Evolutionary conservation across 2,888 invertebrate species (phyloP), one percentile per base, ranked within the genome.

Genomic region (Hirtodrosophila alboralis): DNA sequence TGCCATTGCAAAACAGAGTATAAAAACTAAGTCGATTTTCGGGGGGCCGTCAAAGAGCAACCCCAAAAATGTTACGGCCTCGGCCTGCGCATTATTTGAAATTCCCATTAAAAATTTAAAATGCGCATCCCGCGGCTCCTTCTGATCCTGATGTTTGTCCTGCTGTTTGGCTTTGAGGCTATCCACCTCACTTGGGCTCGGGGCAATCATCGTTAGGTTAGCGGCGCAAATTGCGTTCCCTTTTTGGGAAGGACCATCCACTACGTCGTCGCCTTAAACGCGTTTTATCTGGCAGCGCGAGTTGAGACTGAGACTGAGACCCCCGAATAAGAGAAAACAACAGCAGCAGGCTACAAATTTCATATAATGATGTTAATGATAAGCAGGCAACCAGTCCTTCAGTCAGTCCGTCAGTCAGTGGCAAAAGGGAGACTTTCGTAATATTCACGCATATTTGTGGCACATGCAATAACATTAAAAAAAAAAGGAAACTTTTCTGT

Each of bases 61-160:
- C 75, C 70, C 70, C 70, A 28, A 63, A 37, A 68, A 45, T 53
- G 57, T 33, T 38, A 56, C 51, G 26, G 53, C 18, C 47, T 44
- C 37, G 61, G 61, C 30, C 44, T 71, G 72, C 41, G 76, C 68
- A 64, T 84, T 84, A 86, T 79, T 79, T 86, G 78, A 80, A 84
- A 86, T 79, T 86, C 64, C 85, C 83, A 79, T 86, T 79, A 86
- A 79, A 79, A 79, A 86, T 79, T 86, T 86, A 81, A 84, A 76
- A 84, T 64, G 53, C 84, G 77, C 79, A 51, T 43, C 49, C 74
- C 51, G 54, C 54, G 53, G 72, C 41, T 53, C 54, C 70, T 47
- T 30, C 38, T 48, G 54, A 41, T 33, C 26, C 62, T 34, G 36
- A 9, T 23, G 23, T 8, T 23, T 2, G 7, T 23, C 7, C 23